These are phyloP conservation scores for Drosophila engyochracea DNA, from an alignment of 2,888 invertebrate genomes.

Conservation along the genomic window DNA sequence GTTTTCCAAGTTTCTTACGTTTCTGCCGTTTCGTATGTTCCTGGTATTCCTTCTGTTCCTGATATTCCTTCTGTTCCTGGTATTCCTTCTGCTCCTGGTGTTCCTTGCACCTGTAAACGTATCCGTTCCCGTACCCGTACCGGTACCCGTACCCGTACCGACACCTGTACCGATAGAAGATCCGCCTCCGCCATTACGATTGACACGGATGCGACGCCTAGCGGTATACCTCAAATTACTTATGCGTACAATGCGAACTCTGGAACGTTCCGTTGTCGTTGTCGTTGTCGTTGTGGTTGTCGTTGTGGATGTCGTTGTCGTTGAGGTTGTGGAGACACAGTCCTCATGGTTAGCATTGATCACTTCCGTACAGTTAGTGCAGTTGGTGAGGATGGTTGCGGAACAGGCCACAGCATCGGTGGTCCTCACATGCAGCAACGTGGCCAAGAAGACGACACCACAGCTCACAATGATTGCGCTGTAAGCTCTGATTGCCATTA, in stretches of 20 bases:
- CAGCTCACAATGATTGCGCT: conserved; percentile 19
- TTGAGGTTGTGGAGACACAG: conserved; percentile 29
- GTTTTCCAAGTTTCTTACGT: not conserved
- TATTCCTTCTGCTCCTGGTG: not conserved
- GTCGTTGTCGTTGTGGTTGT: conserved; percentile 18
- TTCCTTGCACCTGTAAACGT: not conserved
- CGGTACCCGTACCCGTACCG: not conserved
- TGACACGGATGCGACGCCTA: conserved; percentile 16
- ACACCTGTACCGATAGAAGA: too few relatives aligned
- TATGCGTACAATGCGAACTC: not conserved
- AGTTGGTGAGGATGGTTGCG: conserved; percentile 16
- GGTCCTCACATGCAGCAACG: conserved; percentile 15
- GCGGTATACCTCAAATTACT: conserved; percentile 19
- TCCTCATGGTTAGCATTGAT: conserved; percentile 7
- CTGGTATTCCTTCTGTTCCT: too few relatives aligned
- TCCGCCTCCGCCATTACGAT: not conserved
- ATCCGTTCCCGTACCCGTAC: not conserved
- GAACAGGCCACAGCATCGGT: conserved; percentile 38
- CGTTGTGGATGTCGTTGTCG: conserved; percentile 25
- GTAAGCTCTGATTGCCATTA: too few relatives aligned
- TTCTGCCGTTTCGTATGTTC: not conserved
- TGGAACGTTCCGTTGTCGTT: not conserved
- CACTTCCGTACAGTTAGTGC: conserved; percentile 30
- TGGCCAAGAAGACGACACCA: conserved; percentile 23
- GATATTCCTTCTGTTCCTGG: too few relatives aligned